Evolutionary conservation across 92 coral and sea anemone genomes (phyloP).

Genomic region (Umimayanthus chanpuru): DNA sequence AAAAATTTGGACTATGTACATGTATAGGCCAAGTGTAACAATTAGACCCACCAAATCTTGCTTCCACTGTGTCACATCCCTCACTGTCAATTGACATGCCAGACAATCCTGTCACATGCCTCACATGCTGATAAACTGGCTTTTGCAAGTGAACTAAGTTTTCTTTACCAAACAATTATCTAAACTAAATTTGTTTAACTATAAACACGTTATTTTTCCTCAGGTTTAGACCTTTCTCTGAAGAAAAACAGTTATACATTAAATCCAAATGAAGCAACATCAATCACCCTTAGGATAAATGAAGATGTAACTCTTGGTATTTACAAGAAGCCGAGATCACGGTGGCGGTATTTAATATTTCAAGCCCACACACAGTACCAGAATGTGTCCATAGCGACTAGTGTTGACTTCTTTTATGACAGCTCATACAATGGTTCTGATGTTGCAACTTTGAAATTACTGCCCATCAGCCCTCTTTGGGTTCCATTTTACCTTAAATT

Average conservation of each 20-base stretch:
- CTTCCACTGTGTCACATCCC: too few species aligned
- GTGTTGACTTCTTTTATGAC: slow-evolving; percentile 45
- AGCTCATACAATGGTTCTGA: slow-evolving; percentile 61
- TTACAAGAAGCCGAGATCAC: slow-evolving; percentile 20
- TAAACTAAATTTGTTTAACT: not conserved
- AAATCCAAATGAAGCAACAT: slow-evolving; percentile 48
- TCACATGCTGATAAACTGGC: too few species aligned
- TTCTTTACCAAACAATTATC: too few species aligned
- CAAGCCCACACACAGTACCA: slow-evolving; percentile 86
- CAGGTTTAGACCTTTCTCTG: not conserved
- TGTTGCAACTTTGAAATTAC: slow-evolving; percentile 65
- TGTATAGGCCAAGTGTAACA: too few species aligned
- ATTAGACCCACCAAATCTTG: too few species aligned
- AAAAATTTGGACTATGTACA: too few species aligned
- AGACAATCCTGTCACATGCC: too few species aligned
- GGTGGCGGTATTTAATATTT: slow-evolving; percentile 74
- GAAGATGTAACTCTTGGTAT: slow-evolving; percentile 37
- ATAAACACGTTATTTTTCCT: not conserved
- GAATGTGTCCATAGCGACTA: slow-evolving; percentile 58
- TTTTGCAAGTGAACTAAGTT: too few species aligned
- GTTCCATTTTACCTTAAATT: slow-evolving; percentile 57
- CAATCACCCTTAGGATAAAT: slow-evolving; percentile 12
- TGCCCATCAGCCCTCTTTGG: slow-evolving; percentile 30
- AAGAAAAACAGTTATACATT: slow-evolving; percentile 22
- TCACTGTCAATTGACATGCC: too few species aligned